These are phyloP conservation scores for Zaprionus bogoriensis DNA, from an alignment of 2,888 invertebrate genomes.

Conservation along the genomic window DNA sequence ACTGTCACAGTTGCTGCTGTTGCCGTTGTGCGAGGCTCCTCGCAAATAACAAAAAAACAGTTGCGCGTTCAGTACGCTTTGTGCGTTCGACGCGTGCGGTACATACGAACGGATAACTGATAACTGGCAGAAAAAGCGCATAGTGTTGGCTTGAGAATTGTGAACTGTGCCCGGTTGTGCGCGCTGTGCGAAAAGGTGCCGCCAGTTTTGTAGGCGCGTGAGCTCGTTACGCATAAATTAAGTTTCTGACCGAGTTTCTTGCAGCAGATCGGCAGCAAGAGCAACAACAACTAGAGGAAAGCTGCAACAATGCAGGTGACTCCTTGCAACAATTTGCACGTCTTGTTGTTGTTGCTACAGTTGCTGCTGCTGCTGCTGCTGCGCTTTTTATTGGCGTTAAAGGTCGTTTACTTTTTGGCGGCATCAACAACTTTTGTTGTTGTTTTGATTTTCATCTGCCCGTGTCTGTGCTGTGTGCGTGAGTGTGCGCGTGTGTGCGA, in stretches of 20 bases:
- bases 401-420: constrained; percentile 82
- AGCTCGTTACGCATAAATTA: constrained; percentile 78
- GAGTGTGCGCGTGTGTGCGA: neutral
- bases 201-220: constrained; percentile 73
- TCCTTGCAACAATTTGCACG: constrained; percentile 69
- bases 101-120: constrained; percentile 54
- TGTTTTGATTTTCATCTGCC: constrained; percentile 75
- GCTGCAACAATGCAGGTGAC: constrained; percentile 35
- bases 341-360: constrained; percentile 43
- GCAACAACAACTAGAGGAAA: constrained; percentile 22
- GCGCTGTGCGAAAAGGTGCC: constrained; percentile 55
- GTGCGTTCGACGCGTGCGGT: constrained; percentile 81
- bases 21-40: constrained; percentile 57
- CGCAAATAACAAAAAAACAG: constrained; percentile 41
- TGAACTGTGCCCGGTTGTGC: constrained; percentile 8
- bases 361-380: constrained; percentile 26
- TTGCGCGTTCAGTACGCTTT: constrained; percentile 77
- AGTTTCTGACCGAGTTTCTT: constrained; percentile 68
- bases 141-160: constrained; percentile 12
- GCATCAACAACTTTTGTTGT: constrained; percentile 77
- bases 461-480: constrained; percentile 26
- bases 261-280: constrained; percentile 51
- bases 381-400: constrained; percentile 78
- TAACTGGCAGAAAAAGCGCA: constrained; percentile 39
- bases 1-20: constrained; percentile 21